Evolutionary conservation across 1,140 invertebrate genomes (phyloP), one percentile per base, ranked within the genome.

Genomic region (Scylla paramamosain): DNA sequence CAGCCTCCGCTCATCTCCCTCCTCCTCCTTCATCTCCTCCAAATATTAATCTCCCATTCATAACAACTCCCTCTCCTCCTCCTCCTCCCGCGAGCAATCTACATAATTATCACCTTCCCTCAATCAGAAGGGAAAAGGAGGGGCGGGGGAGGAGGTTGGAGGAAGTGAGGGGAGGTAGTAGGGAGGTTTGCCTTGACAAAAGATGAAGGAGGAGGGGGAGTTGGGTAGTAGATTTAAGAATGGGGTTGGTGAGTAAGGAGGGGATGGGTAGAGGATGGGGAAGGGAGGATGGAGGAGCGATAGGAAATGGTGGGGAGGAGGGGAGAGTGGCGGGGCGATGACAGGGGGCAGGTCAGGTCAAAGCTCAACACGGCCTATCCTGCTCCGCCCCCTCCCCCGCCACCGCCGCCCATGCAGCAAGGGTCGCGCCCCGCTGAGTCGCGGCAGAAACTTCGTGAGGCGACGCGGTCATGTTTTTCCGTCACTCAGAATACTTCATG

Each of bases 21-120:
- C 25, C 67, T 67, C 8, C 59, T 77, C 67, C 67, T 77, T 77
- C 67, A 77, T 77, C 67, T 77, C 67, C 67, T 12, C 67, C 20
- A 77, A 77, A 77, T 77, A 77, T 77, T 77, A 77, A 77, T 77
- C 67, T 77, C 67, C 67, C 67, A 77, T 77, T n/a, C 67, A 77
- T 77, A 77, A n/a, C 67, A 77, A 77, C 67, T n/a, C 67, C 20
- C 20, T 20, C 52, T 16, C 52, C 10, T 20, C 52, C 52, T 20
- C 20, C 10, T 20, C 52, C 20, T 20, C 20, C 20, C 25, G 0
- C 67, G 39, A 39, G 39, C 6, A 77, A 77, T 77, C n/a, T 77
- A 20, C 67, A 77, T 77, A 77, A 77, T 77, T 77, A 77, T 77
- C 67, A 77, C 67, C 67, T 77, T 77, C 20, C 67, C 67, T 77